Evolutionary conservation across 23 tunicate genomes (phyloP), one percentile per base, ranked within the genome.

Genomic region (Botrylloides violaceus): DNA sequence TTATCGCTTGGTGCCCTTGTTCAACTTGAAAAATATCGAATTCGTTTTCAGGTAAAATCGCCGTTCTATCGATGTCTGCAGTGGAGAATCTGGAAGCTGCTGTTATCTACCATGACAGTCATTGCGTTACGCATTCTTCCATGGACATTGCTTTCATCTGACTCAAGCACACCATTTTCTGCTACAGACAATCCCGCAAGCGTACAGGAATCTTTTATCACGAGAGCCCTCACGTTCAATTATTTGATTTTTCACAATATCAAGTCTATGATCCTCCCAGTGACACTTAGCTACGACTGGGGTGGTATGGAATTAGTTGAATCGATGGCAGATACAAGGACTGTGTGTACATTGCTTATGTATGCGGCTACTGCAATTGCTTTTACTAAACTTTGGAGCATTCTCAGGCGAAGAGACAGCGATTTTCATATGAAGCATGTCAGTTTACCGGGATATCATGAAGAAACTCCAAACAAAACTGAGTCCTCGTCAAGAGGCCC

Each of bases 161-260:
- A 4, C 6, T 12, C 21, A 26, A 9, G 0, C 50, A 19, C 79
- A 23, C 96, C 96, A 12, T 90, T 90, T 68, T 90, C 97, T n/a
- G 47, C 81, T 1, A 60, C 77, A 27, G 97, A 90, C 49, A 90
- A 90, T 70, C 97, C 97, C 1, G 85, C 90, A 2, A 79, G 87
- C 30, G 66, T 81, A 1, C 24, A 55, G 37, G 78, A 75, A 26
- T 53, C 43, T 66, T 57, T 80, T 56, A 53, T 58, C 48, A 64
- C 77, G 21, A 66, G 97, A 65, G 37, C 65, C 31, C 49, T 83
- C 39, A 83, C 97, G 2, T 90, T 90, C 37, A 39, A 73, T 61
- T 83, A 83, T 49, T 63, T 90, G 60, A 9, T 83, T 18, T 39
- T 73, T n/a, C 64, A 39, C 32, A 79, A 90, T 70, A 31, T 73